Conservation (phyloP, 2,797 vertebrate species). For the Mionectes olivaceus region DNA sequence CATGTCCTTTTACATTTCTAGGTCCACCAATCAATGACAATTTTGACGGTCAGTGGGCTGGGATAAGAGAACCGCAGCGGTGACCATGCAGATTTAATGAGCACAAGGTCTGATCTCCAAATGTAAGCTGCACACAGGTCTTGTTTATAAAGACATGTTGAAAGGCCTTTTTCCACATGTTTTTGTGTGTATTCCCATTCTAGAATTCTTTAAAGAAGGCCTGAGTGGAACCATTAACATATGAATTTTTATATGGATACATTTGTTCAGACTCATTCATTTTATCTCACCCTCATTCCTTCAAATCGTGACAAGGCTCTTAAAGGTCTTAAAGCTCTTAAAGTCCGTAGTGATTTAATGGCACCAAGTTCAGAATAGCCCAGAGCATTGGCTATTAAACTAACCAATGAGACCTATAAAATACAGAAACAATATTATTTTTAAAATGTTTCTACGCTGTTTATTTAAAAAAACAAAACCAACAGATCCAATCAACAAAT, state of each 20-base stretch:
- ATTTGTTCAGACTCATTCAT: constrained; percentile 12
- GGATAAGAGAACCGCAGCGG: not conserved
- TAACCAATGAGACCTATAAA: constrained; percentile 93
- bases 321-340: constrained; percentile 94
- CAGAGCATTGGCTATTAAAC: constrained; percentile 90
- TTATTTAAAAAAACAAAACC: not conserved
- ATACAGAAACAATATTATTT: constrained; percentile 28
- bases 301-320: constrained; percentile 97
- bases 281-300: constrained; percentile 95
- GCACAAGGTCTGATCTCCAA: not conserved
- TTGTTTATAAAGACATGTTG: not conserved
- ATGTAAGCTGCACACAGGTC: not conserved
- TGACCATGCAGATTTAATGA: not conserved
- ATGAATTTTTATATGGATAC: constrained; percentile 10
- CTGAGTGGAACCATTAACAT: not conserved
- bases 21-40: not conserved
- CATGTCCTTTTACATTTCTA: not conserved
- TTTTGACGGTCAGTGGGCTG: not conserved
- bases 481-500: not conserved
- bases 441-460: not conserved
- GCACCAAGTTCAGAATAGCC: constrained; percentile 87
- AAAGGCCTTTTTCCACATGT: not conserved
- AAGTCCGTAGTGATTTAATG: constrained; percentile 96
- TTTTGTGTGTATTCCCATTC: not conserved
- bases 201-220: not conserved